Evolutionary conservation across 2,797 vertebrate genomes (phyloP), one percentile per base, ranked within the genome.

Genomic region (Catostomus latipinnis): DNA sequence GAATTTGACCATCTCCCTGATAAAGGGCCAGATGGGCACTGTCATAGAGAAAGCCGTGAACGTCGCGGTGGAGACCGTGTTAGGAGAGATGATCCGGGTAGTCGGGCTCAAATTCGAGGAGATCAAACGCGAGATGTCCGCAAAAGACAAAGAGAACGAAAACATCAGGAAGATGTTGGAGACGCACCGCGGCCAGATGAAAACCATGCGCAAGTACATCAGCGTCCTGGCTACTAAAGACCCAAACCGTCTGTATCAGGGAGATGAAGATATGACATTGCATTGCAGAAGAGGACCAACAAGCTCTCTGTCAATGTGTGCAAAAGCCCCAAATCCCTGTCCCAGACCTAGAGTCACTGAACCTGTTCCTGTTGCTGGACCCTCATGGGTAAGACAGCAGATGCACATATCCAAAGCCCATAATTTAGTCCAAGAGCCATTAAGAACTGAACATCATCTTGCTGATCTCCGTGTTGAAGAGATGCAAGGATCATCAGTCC

Each of bases 21-120:
- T 95, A 52, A 90, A 93, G 18, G 93, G 94, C 6, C 93, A 95
- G 89, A 93, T 94, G 93, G 94, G 93, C 0, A 77, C 90, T 0
- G 93, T 94, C 74, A 93, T 95, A 0, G 93, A 95, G 87, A 91
- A 90, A 46, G 94, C 94, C 0, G 94, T 95, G 72, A 94, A 93
- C 66, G 90, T 85, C 0, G 94, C 94, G 0, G 94, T 95, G 81
- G 94, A 95, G 87, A 94, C 90, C 0, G 94, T 94, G 48, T 80
- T 95, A 86, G 91, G 92, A 0, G 94, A 95, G 87, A 94, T 94
- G 94, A 91, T 94, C 8, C 92, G 90, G 67, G 92, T 95, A 57
- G 93, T 95, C 0, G 93, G 93, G 5, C 88, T 92, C 7, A 94
- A 93, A 50, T 93, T 94, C 13, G 94, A 94, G 87, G 93, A 94